Base-by-base conservation (phyloP, 2,888 invertebrate species). In the Schrankia costaestrigalis region DNA sequence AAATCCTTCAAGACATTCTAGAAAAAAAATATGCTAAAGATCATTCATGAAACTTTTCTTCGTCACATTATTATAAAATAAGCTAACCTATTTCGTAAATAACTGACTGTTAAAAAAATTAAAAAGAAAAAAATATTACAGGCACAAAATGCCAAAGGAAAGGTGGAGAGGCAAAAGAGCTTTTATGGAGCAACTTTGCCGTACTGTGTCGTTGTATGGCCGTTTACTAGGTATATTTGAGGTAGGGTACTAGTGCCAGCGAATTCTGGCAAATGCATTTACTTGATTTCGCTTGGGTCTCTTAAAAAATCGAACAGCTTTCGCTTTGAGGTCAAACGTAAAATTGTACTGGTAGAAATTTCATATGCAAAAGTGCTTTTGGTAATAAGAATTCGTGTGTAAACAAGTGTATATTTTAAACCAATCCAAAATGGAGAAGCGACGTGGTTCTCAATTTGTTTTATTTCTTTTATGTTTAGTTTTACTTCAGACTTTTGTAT, bases 171-270 rank as follows among this genome's bases (percentile, higher is more conserved):
- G 70, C 69, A 72, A 78, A 74, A 82, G 81, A 76, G 80, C 78
- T 82, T 85, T 84, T 82, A 81, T 79, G 68, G 73, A 73, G 67
- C 73, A 82, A 82, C 70, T 84, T 84, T 55, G 68, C 71, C 74
- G 73, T 75, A 64, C 76, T 59, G 71, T 74, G 76, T 75, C 76
- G 78, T 60, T 66, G 65, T 68, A 67, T 68, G 62, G 69, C 63
- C 72, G 71, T 75, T 81, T 73, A 71, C 76, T 72, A 51, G 67
- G 65, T 69, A 64, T 54, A 53, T 62, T 63, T 56, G 48, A 50
- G 58, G 63, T 56, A 37, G 23, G 62, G 70, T 37, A 35, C 28
- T 45, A 57, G 31, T 69, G 39, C 12, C 6, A 61, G 72, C 71
- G 68, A 27, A 24, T 37, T 35, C 31, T 33, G 26, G 26, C 35